Base-by-base conservation (phyloP, 1,140 invertebrate genomes). In the Drosophila chauvacae region DNA sequence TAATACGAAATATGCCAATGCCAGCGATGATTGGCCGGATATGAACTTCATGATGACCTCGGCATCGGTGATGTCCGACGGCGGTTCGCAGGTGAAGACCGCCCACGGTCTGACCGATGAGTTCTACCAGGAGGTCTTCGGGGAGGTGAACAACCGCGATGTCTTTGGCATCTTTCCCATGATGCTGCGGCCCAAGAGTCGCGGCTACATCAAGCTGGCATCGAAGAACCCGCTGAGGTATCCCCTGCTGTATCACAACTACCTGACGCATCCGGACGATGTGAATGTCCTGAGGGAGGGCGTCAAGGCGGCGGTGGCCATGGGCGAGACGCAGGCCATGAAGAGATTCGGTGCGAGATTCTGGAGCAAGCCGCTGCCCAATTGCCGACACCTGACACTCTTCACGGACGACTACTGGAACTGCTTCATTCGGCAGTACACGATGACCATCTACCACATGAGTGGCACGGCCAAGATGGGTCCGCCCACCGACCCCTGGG, bases 381-480 rank as follows among this genome's bases (percentile, higher is more conserved):
- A 97, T 68, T 97, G 97, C 84, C 96, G 96, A 77, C 95, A 97
- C 77, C 86, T 97, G 13, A 95, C 95, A 0, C 91, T 94, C 0
- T 97, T 94, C 72, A 96, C 96, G 0, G 97, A 98, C 71, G 95
- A 96, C 16, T 98, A 98, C 61, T 97, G 97, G 96, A 95, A 96
- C 62, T 97, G 97, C 77, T 94, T 94, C 9, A 95, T 96, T 2
- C 91, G 95, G 30, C 96, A 97, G 73, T 97, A 97, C 80, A 97
- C 97, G 0, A 95, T 97, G 94, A 97, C 97, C 1, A 97, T 97
- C 53, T 98, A 97, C 84, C 97, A 98, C 72, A 95, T 97, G 93
- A 96, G 96, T 1, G 95, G 97, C 37, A 96, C 95, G 0, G 95
- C 96, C 18, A 97, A 97, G 93, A 98, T 98, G 97, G 97, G 97